Base-by-base conservation (phyloP, 2,888 invertebrate genomes). In the Galeopsomyia nigrocyanea region DNA sequence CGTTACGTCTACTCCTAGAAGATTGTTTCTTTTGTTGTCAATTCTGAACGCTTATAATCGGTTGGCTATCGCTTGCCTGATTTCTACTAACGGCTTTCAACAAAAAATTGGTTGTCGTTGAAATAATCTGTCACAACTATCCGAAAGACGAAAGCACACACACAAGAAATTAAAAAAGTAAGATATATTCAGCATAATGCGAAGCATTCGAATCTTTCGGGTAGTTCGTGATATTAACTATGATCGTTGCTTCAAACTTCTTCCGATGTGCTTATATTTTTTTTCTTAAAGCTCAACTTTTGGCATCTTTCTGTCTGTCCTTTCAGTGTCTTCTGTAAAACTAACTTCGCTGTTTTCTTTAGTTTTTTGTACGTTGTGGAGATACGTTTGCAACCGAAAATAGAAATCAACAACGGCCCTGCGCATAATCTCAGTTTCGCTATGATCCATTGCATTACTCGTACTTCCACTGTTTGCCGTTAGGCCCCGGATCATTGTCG, bases 361-460 rank as follows among this genome's bases (percentile, higher is more conserved):
- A 47, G 13, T 2, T 46, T 64, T 46, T n/a, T 22, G 9, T 64
- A 0, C 9, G 3, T 3, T 14, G 2, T 39, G 16, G 7, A 50
- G n/a, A 39, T 16, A 19, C 39, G n/a, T 53, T 53, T n/a, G 1
- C 31, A 39, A 19, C 2, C n/a, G 47, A 5, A 39, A 49, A 55
- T 50, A 49, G 21, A 63, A 64, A 53, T 57, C 46, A 64, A 22
- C 46, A 46, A 53, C 7, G 51, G 46, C 26, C 7, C 47, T 69
- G 31, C 17, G 17, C 46, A 26, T 53, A 26, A 60, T 66, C 26
- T 66, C 39, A 55, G 21, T 66, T 55, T 66, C 66, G 66, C 17
- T 64, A 17, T 60, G 21, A 55, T 39, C 39, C 61, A 6, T 49
- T 49, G 49, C 3, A 50, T 5, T 26, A 26, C 9, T 16, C 19